phyloP scores from a whole-genome alignment of 2,797 vertebrate species.

The Tangara arthus region DNA sequence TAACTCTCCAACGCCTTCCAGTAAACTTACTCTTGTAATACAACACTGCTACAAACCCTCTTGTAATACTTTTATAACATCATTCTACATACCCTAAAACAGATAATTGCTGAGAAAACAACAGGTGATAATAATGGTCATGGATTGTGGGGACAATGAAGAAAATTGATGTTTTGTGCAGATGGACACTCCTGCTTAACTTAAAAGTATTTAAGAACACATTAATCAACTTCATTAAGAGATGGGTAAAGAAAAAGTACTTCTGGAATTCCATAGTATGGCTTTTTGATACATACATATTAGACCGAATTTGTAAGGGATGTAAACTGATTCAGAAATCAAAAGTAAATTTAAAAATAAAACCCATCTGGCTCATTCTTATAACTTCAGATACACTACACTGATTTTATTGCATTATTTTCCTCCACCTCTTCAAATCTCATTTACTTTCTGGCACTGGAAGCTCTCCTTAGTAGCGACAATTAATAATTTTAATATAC shows the following conservation, averaged over 20 bases:
- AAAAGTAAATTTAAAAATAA: background rate
- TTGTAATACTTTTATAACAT: background rate
- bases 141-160: background rate
- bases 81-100: accelerated
- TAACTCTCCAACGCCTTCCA: background rate
- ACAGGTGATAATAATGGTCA: background rate
- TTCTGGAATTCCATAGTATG: background rate
- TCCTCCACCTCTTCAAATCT: background rate
- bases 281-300: background rate
- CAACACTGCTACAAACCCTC: background rate
- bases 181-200: background rate
- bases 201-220: background rate
- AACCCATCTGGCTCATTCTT: background rate
- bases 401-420: background rate
- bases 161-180: background rate
- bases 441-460: background rate
- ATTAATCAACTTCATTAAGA: background rate
- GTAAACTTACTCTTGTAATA: background rate
- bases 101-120: background rate
- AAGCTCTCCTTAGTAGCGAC: background rate
- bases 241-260: background rate
- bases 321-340: background rate
- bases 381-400: background rate
- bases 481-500: background rate
- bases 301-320: background rate